Evolutionary conservation across 1,140 invertebrate species (phyloP), one percentile per base, ranked within the genome.

Genomic region (Mamestra configurata): DNA sequence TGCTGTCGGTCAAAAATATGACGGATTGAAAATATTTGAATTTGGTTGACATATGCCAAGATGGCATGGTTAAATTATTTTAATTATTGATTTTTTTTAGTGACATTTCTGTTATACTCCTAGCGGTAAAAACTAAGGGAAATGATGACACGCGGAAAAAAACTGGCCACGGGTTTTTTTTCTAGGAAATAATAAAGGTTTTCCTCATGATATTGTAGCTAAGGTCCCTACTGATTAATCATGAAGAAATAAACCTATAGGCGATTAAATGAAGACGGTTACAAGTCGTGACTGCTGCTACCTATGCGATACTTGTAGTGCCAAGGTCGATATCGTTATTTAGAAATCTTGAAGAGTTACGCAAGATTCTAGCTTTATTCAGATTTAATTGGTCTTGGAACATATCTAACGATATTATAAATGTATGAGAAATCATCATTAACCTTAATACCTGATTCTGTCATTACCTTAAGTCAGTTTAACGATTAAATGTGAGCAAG

Each of bases 291-390:
- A 66, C 61, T 40, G 11, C 2, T 22, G 18, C 27, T 64, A 64
- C 59, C 27, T 40, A 20, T 31, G 35, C 18, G 27, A 66, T 57
- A 27, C 20, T 22, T 15, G 53, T 31, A 57, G 8, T n/a, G 4
- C 31, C 35, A 40, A 66, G 61, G 61, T 66, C 35, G 18, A 8
- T 13, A 22, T 40, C 61, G 18, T 66, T 66, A 66, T 40, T 40
- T 66, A 66, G 35, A 66, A 66, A 66, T 66, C 61, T 66, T 64
- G 1, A 22, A 22, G 5, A 7, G 8, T 24, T 5, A 57, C 27
- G 53, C 22, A 27, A 4, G 24, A 57, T 57, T 24, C 22, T 57
- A 57, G 22, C 11, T 24, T 13, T 57, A 57, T 27, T 57, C 27
- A 24, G 53, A 49, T 49, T 49, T 57, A 13, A 22, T 55, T 22